These are phyloP conservation scores for Cheirogaleus medius DNA, from an alignment of 2,113 vertebrate genomes.

Conservation along the genomic window DNA sequence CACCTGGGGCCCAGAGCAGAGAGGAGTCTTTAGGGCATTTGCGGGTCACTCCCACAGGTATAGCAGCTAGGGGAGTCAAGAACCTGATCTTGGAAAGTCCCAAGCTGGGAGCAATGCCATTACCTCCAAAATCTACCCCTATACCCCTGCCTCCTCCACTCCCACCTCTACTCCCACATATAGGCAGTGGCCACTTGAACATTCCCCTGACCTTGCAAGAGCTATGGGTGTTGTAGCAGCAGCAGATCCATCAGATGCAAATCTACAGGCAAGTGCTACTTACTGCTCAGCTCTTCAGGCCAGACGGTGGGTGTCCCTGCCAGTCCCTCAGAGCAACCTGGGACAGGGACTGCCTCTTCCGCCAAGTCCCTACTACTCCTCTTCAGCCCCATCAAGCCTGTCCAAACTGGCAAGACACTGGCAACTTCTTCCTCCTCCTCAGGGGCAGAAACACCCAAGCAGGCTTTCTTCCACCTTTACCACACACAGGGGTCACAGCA, in stretches of 20 bases:
- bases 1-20: conserved; percentile 69
- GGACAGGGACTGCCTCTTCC: conserved; percentile 71
- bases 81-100: conserved; percentile 84
- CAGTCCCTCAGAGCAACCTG: conserved; percentile 73
- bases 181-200: conserved; percentile 78
- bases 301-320: conserved; percentile 63
- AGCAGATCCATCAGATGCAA: conserved; percentile 96
- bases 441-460: conserved; percentile 77
- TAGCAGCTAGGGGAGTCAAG: conserved; percentile 73
- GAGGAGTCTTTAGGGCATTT: conserved; percentile 71
- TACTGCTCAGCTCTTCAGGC: conserved; percentile 83
- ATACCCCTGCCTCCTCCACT: conserved; percentile 70
- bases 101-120: conserved; percentile 75
- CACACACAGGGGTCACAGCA: conserved; percentile 78
- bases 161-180: conserved; percentile 59
- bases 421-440: conserved; percentile 63
- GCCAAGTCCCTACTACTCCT: conserved; percentile 83
- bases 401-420: conserved; percentile 68
- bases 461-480: conserved; percentile 82
- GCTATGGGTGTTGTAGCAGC: conserved; percentile 92
- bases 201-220: conserved; percentile 93
- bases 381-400: conserved; percentile 78
- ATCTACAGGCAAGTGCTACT: conserved; percentile 93
- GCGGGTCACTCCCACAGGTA: conserved; percentile 71
- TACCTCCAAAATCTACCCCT: conserved; percentile 76